A percentile compares a stretch with the other conserved stretches of the same genome.
Evolutionary conservation across 2,888 invertebrate genomes (phyloP).

Genomic region (Siphlonurus alternatus): DNA sequence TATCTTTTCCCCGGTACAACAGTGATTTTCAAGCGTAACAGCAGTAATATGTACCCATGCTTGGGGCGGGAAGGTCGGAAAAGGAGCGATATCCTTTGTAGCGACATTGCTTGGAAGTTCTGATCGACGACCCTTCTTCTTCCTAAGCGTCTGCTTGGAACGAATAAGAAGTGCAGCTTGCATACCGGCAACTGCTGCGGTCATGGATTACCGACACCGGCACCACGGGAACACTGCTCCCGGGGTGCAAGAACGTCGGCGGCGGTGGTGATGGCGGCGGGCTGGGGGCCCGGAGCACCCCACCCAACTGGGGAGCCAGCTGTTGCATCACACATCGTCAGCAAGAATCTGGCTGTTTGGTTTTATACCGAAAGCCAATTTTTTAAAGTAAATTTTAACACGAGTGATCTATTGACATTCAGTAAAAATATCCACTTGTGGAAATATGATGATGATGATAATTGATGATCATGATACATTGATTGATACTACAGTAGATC

Average conservation of each 20-base stretch:
- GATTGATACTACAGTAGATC: too few species aligned
- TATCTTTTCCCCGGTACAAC: too few species aligned
- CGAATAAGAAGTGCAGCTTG: constrained; percentile 87
- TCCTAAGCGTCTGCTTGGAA: constrained; percentile 72
- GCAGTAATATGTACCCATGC: constrained; percentile 41
- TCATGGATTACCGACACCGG: constrained; percentile 5
- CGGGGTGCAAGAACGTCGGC: neutral
- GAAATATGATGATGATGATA: too few species aligned
- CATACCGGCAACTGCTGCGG: constrained; percentile 38
- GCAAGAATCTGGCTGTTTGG: too few species aligned
- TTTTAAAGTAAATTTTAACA: too few species aligned
- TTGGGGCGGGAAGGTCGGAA: constrained; percentile 72
- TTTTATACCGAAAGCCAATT: too few species aligned
- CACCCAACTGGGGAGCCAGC: neutral
- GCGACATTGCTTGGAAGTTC: constrained; percentile 78
- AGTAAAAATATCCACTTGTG: too few species aligned
- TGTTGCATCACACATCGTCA: neutral
- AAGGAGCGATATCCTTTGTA: constrained; percentile 71
- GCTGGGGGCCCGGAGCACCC: constrained; percentile 23
- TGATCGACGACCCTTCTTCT: constrained; percentile 45
- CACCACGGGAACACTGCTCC: neutral
- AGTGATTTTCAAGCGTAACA: too few species aligned
- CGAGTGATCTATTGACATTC: neutral
- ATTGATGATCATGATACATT: too few species aligned
- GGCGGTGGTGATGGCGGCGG: neutral